Percentiles rank a stretch among this genome's conserved stretches.
phyloP scores from a whole-genome alignment of 2,888 invertebrate species.

The Apeira syringaria region DNA sequence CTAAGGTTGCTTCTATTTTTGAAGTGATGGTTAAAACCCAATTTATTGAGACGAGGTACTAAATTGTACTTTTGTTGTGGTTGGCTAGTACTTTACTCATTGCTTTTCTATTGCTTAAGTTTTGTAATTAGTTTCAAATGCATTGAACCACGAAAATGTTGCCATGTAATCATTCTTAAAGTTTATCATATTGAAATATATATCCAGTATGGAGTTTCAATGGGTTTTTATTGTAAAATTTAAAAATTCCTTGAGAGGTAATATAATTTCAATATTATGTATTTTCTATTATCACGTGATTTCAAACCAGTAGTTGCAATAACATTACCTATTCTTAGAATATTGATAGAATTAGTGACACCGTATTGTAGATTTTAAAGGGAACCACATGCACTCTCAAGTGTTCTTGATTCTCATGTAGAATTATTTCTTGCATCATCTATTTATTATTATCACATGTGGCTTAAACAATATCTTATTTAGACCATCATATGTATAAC shows the following conservation, averaged over 20 bases:
- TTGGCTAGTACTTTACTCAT: not conserved
- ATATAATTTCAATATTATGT: too few species aligned
- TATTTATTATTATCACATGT: conserved; percentile 6
- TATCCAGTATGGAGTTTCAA: too few species aligned
- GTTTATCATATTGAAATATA: too few species aligned
- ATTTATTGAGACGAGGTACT: conserved; percentile 8
- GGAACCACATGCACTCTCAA: conserved; percentile 10
- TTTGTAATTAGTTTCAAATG: not conserved
- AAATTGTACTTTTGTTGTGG: conserved; percentile 1
- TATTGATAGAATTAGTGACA: conserved; percentile 7
- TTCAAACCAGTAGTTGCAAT: conserved; percentile 4
- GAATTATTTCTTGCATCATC: conserved; percentile 11
- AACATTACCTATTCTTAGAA: conserved; percentile 13
- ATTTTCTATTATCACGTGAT: conserved; percentile 9
- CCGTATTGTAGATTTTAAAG: conserved; percentile 12
- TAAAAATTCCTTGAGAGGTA: too few species aligned
- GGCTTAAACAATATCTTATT: not conserved
- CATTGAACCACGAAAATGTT: too few species aligned
- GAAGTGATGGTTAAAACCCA: not conserved
- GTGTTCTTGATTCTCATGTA: conserved; percentile 4
- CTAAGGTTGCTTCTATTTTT: not conserved
- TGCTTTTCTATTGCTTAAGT: conserved; percentile 10
- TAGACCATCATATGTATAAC: too few species aligned
- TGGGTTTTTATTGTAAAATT: too few species aligned
- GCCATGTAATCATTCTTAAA: too few species aligned